Conservation (phyloP, 2,888 invertebrate species). For the Synergus gifuensis region DNA sequence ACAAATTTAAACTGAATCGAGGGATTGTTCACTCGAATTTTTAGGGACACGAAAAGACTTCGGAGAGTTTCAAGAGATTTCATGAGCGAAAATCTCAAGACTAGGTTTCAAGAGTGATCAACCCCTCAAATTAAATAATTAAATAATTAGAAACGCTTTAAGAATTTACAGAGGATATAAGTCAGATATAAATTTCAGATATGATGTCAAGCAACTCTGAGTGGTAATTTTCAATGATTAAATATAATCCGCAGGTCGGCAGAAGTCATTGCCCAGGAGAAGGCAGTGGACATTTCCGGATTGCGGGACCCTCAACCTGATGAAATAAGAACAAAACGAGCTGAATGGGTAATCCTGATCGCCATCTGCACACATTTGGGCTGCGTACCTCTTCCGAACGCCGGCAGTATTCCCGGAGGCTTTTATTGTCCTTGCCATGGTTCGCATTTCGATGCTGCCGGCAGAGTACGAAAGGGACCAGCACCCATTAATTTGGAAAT, state of each 20-base stretch:
- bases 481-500: conserved; percentile 86
- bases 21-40: too few species aligned
- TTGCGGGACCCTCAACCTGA: conserved; percentile 87
- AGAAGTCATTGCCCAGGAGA: conserved; percentile 83
- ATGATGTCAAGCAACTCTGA: neutral
- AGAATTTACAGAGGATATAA: neutral
- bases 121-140: too few species aligned
- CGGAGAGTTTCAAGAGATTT: too few species aligned
- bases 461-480: conserved; percentile 87
- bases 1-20: neutral
- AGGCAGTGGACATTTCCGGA: conserved; percentile 80
- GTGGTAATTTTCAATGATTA: conserved; percentile 23
- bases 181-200: neutral
- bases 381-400: conserved; percentile 88
- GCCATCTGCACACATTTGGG: conserved; percentile 92
- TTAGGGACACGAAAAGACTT: too few species aligned
- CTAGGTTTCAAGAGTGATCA: too few species aligned
- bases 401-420: conserved; percentile 84
- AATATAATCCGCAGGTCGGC: conserved; percentile 78
- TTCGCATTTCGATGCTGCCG: conserved; percentile 88
- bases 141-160: too few species aligned
- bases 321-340: conserved; percentile 82
- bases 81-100: too few species aligned
- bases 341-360: conserved; percentile 88
- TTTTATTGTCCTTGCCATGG: conserved; percentile 93